Conservation (phyloP, 1,140 invertebrate species). For the Subanguina moxae region DNA sequence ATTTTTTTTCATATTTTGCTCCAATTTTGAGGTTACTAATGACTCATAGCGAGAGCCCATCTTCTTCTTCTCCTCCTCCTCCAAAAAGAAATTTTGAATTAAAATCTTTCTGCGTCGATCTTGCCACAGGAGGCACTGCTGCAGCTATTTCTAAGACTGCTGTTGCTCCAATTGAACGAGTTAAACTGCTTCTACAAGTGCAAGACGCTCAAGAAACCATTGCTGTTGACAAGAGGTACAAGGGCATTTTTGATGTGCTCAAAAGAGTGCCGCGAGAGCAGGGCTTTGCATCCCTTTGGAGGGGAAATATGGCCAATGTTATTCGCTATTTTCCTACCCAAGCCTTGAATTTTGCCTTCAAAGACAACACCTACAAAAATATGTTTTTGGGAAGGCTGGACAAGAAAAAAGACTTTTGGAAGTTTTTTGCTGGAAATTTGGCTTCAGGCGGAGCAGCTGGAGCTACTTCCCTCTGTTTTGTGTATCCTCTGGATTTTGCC, state of each 20-base stretch:
- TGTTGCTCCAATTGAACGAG: slow-evolving; percentile 63
- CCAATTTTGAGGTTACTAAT: too few species aligned
- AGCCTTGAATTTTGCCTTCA: slow-evolving; percentile 59
- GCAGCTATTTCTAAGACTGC: slow-evolving; percentile 81
- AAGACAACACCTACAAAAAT: slow-evolving; percentile 59
- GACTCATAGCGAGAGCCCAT: background rate
- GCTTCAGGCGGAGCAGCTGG: slow-evolving; percentile 61
- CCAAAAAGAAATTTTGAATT: slow-evolving; percentile 7
- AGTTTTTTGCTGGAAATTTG: slow-evolving; percentile 71
- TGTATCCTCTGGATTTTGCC: slow-evolving; percentile 61
- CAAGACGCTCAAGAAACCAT: slow-evolving; percentile 70
- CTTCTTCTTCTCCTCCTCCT: background rate
- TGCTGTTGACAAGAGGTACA: slow-evolving; percentile 64
- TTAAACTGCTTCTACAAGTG: slow-evolving; percentile 61
- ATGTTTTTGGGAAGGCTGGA: slow-evolving; percentile 65
- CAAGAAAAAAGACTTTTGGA: slow-evolving; percentile 80
- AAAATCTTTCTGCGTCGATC: slow-evolving; percentile 53
- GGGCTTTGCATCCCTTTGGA: slow-evolving; percentile 51
- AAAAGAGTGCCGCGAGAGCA: slow-evolving; percentile 53
- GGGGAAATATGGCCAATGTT: slow-evolving; percentile 56
- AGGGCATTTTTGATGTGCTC: slow-evolving; percentile 57
- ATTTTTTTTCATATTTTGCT: too few species aligned
- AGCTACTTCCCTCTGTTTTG: slow-evolving; percentile 61
- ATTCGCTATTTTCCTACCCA: slow-evolving; percentile 59
- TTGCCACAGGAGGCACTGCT: slow-evolving; percentile 70